Conservation (phyloP, 2,888 invertebrate genomes). For the Nemapogon koenigi region DNA sequence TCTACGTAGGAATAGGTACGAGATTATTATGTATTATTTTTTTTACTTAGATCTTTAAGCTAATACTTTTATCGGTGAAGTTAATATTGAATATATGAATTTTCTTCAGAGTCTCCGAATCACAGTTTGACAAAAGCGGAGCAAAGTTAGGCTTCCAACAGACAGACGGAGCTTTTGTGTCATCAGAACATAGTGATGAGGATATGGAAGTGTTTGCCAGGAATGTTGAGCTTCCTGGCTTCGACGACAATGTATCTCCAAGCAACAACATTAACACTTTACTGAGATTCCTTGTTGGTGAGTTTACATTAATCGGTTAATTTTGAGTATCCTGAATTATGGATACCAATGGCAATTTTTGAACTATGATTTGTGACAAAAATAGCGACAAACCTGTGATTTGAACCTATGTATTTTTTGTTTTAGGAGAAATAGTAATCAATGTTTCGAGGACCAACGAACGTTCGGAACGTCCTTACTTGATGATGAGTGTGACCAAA, state of each 20-base stretch:
- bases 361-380: too few relatives aligned
- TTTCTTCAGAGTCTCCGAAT: conserved; percentile 35
- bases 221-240: conserved; percentile 78
- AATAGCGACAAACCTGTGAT: too few relatives aligned
- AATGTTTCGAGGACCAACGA: conserved; percentile 71
- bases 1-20: conserved; percentile 31
- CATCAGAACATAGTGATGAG: conserved; percentile 74
- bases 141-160: conserved; percentile 42
- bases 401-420: too few relatives aligned
- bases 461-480: conserved; percentile 73
- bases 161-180: conserved; percentile 52
- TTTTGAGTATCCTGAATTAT: too few relatives aligned
- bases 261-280: conserved; percentile 76
- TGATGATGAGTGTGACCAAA: conserved; percentile 73
- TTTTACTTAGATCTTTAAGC: too few relatives aligned
- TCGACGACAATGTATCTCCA: conserved; percentile 84
- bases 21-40: too few relatives aligned
- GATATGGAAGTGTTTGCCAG: conserved; percentile 78
- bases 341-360: too few relatives aligned
- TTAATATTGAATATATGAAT: too few relatives aligned
- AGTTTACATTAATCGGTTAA: too few relatives aligned
- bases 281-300: conserved; percentile 72
- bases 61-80: too few relatives aligned
- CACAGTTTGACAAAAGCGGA: conserved; percentile 34
- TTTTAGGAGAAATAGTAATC: conserved; percentile 65